Base-by-base conservation (phyloP, 92 coral and sea anemone genomes). In the Galaxea fascicularis region DNA sequence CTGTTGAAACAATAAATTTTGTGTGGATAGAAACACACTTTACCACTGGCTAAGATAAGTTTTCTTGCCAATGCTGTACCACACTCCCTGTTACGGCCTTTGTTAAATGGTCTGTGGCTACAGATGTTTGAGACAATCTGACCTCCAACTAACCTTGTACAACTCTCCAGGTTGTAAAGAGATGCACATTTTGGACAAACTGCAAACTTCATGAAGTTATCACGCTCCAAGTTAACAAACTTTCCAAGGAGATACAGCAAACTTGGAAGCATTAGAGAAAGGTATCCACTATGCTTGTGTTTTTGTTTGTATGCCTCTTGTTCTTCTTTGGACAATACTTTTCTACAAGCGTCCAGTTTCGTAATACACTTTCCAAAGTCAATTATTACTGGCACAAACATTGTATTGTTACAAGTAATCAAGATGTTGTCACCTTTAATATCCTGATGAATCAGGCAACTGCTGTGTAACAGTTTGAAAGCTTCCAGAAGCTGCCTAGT, bases 141-240 rank as follows among this genome's bases (percentile, higher is more conserved):
- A 47, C 79, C 68, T 52, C 80, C 79, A 41, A 72, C 73, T 11
- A 71, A 31, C 29, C 47, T 49, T 12, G 84, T 79, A 29, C 82
- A 87, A n/a, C 71, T 56, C 39, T 76, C 87, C 26, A 79, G 79
- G 41, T 79, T 29, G 31, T 68, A 78, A 25, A 71, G 82, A 41
- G 83, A 78, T 9, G 73, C 79, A 65, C 91, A 87, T 71, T 80
- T 87, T 73, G 87, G 87, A 66, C 91, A 87, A 28, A 87, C 90
- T 21, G 63, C 90, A 87, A 54, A 87, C 65, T 87, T 87, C 29
- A 87, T 69, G 67, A 82, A 76, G 67, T 76, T 64, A 65, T 88
- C 82, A 16, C 88, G 53, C 58, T 82, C 68, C 24, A 88, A 62
- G 58, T 66, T 76, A 6, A 82, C 73, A 66, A 82, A 71, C 79